Evolutionary conservation across 1,140 invertebrate species (phyloP).

Genomic region (Bactericera cockerelli): DNA sequence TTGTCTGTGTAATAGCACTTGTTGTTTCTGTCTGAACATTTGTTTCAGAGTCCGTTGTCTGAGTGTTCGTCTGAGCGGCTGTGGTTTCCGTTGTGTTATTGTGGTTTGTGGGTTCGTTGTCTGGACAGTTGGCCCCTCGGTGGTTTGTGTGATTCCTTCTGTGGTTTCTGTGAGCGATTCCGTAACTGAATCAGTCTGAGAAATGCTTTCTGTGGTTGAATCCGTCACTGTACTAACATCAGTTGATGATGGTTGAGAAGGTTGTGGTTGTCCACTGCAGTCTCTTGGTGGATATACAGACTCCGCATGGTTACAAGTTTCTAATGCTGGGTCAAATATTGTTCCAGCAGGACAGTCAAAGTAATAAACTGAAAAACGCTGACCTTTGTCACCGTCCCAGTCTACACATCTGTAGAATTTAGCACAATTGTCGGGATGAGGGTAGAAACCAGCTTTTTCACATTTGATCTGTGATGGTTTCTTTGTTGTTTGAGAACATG

Average conservation of each 20-base stretch:
- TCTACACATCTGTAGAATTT: constrained; percentile 59
- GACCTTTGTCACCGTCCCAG: constrained; percentile 36
- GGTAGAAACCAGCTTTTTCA: constrained; percentile 39
- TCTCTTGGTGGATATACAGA: constrained; percentile 35
- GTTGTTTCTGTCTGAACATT: constrained; percentile 20
- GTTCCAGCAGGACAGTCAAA: constrained; percentile 38
- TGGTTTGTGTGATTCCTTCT: background rate
- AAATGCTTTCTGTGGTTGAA: constrained; percentile 9
- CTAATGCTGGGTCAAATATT: constrained; percentile 36
- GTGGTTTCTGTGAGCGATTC: constrained; percentile 10
- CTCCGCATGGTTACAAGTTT: constrained; percentile 36
- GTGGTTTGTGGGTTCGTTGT: constrained; percentile 13
- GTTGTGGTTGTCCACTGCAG: constrained; percentile 23
- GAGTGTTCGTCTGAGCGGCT: constrained; percentile 8
- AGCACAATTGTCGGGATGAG: constrained; percentile 43
- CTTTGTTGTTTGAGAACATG: constrained; percentile 16
- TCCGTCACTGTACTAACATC: background rate
- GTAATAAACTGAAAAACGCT: constrained; percentile 38
- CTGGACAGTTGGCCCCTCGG: background rate
- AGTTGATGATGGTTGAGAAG: constrained; percentile 6
- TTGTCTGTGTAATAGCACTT: constrained; percentile 18
- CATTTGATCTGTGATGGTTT: constrained; percentile 21
- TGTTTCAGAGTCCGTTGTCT: constrained; percentile 18
- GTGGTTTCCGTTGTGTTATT: constrained; percentile 12
- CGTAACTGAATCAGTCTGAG: constrained; percentile 11